Percentiles rank a stretch among this genome's conserved stretches.
Evolutionary conservation across 2,888 invertebrate genomes (phyloP).

Genomic region (Alitta virens): DNA sequence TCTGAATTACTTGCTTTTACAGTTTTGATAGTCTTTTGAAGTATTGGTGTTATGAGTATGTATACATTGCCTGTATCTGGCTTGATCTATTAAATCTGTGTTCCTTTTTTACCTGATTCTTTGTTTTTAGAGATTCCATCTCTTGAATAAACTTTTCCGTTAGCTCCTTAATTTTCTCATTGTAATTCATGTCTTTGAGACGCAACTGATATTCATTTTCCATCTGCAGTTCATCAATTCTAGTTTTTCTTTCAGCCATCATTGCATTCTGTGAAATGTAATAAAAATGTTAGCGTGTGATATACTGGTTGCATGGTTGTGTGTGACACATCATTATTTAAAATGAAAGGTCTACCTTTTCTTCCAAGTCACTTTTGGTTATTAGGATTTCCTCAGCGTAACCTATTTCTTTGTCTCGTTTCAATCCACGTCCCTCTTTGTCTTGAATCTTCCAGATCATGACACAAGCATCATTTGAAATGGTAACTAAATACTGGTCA

Average conservation of each 20-base stretch:
- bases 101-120: conserved; percentile 53
- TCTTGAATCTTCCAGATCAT: conserved; percentile 82
- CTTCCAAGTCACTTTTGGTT: conserved; percentile 71
- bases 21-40: no score
- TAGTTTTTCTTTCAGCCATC: conserved; percentile 68
- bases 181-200: conserved; percentile 72
- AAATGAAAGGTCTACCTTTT: conserved; percentile 63
- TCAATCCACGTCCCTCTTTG: conserved; percentile 59
- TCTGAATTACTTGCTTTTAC: no score
- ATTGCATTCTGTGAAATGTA: conserved; percentile 58
- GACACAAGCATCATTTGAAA: conserved; percentile 75
- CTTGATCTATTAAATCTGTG: no score
- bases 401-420: conserved; percentile 71
- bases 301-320: background rate
- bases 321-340: no score
- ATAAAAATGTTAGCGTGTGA: background rate
- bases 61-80: no score
- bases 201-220: conserved; percentile 84
- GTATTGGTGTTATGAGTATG: no score
- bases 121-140: conserved; percentile 74
- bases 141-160: conserved; percentile 79
- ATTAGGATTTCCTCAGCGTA: conserved; percentile 82
- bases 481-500: conserved; percentile 71
- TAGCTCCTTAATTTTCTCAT: conserved; percentile 77
- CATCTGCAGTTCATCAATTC: conserved; percentile 80